Base-by-base conservation (phyloP, 2,888 invertebrate genomes). In the Drosophila koepferae region DNA sequence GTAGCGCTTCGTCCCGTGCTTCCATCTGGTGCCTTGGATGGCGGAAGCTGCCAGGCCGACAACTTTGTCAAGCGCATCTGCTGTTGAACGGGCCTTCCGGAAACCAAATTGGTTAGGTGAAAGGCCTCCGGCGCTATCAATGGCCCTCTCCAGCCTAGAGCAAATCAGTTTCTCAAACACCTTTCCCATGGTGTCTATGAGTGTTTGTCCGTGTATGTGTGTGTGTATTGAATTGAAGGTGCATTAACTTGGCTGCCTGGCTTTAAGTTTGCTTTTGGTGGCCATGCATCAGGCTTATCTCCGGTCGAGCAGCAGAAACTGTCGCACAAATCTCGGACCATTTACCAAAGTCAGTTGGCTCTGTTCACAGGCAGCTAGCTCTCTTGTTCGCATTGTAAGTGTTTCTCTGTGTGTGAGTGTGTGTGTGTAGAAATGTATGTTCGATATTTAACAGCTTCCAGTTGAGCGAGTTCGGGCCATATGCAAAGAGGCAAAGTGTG, bases 371-470 rank as follows among this genome's bases (percentile, higher is more conserved):
- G 60, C 51, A 36, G 16, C 43, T 38, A 14, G 8, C 14, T 28
- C 14, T 28, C 23, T 28, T n/a, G 28, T 6, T 28, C 28, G 28
- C 28, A 18, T 4, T 28, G 46, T 20, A 20, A 20, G 20, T 46
- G 14, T 74, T 4, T 28, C 6, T 6, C 6, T 28, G 28, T 28
- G 3, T 77, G 14, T 34, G 31, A 34, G 14, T 41, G 36, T 43
- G 65, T 46, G 66, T 54, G 59, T 77, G 81, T 77, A 31, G 64
- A 63, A 67, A 66, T 79, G 74, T 76, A 72, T 82, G 82, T 81
- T 86, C 85, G 82, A 86, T 86, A 82, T 86, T 86, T 86, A 86
- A 86, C 85, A 86, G 85, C 85, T 86, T 86, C 81, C 86, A 85
- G 74, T 78, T 77, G 82, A 82, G 73, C 72, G 77, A 66, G 65